phyloP scores from a whole-genome alignment of 2,888 invertebrate genomes.

The Lucinisca nassula region DNA sequence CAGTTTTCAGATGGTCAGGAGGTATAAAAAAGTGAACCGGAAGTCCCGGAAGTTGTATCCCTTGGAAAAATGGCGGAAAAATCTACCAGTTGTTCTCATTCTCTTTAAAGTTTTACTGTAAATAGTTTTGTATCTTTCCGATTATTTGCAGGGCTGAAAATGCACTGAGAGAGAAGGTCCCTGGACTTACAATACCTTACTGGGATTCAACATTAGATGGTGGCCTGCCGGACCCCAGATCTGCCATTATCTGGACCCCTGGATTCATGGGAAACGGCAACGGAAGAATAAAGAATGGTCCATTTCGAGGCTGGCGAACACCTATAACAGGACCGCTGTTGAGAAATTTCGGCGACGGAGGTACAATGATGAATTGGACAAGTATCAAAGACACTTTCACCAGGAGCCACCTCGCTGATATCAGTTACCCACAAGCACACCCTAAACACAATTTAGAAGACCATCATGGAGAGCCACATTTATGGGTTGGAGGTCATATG shows the following conservation, averaged over 20 bases:
- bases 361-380: constrained; percentile 73
- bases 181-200: constrained; percentile 73
- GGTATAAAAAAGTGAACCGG: too few relatives aligned
- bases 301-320: constrained; percentile 74
- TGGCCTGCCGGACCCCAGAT: constrained; percentile 64
- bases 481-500: constrained; percentile 81
- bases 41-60: too few relatives aligned
- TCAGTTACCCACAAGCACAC: constrained; percentile 68
- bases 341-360: constrained; percentile 74
- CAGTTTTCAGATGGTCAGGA: too few relatives aligned
- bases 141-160: constrained; percentile 71
- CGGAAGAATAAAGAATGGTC: constrained; percentile 71
- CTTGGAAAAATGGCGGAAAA: too few relatives aligned
- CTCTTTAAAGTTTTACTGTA: too few relatives aligned
- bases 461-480: constrained; percentile 73
- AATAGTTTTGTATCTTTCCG: too few relatives aligned
- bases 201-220: constrained; percentile 78
- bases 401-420: constrained; percentile 66
- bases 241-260: constrained; percentile 71
- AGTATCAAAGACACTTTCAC: constrained; percentile 68
- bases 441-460: constrained; percentile 73
- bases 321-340: constrained; percentile 72
- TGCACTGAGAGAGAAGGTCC: constrained; percentile 74
- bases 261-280: constrained; percentile 75
- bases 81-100: too few relatives aligned